Evolutionary conservation across 1,140 invertebrate genomes (phyloP).

Genomic region (Agrypnia vestita): DNA sequence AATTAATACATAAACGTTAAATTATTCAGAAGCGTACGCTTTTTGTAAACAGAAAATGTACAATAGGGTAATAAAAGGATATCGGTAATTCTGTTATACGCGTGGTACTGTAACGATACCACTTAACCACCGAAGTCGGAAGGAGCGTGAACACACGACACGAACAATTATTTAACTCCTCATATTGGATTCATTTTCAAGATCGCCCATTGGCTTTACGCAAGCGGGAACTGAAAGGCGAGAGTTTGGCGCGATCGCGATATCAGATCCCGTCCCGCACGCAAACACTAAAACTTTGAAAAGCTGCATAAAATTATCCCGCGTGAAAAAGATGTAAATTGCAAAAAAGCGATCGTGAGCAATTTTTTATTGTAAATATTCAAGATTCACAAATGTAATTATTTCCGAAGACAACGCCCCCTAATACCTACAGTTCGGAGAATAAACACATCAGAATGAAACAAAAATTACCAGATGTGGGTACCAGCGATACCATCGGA

Average conservation of each 20-base stretch:
- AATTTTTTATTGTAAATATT: neutral
- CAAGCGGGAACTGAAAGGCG: neutral
- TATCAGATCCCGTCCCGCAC: constrained; percentile 2
- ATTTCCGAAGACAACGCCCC: neutral
- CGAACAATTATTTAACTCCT: constrained; percentile 15
- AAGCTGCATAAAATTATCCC: constrained; percentile 1
- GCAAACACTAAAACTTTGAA: constrained; percentile 25
- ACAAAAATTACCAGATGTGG: too few species aligned
- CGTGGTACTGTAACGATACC: too few species aligned
- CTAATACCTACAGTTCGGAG: neutral
- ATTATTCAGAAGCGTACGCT: too few species aligned
- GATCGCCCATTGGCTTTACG: constrained; percentile 37
- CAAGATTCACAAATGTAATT: neutral
- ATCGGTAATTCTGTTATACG: neutral
- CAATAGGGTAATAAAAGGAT: too few species aligned
- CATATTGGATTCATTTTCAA: constrained; percentile 44
- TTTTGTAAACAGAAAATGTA: too few species aligned
- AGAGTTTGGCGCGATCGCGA: constrained; percentile 2
- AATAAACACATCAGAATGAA: too few species aligned
- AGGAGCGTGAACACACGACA: constrained; percentile 18
- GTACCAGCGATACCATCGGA: too few species aligned
- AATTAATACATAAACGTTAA: too few species aligned
- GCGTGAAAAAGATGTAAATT: neutral
- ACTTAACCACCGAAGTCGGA: neutral
- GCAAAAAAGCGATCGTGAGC: neutral